Evolutionary conservation across 1,140 invertebrate genomes (phyloP).

Genomic region (Atopsyche davidsoni): DNA sequence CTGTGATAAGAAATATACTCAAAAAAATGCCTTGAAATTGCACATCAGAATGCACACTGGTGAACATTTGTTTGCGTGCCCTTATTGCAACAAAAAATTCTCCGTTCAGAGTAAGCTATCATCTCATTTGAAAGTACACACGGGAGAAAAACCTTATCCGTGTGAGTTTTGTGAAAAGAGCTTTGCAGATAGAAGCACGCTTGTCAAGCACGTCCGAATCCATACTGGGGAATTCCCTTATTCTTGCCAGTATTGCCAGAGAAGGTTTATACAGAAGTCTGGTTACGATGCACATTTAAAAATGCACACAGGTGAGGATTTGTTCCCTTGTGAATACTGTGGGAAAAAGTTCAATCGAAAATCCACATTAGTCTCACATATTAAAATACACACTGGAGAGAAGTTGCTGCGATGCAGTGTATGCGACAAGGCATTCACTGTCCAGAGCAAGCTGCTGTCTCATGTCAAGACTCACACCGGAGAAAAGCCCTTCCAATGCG

Average conservation of each 20-base stretch:
- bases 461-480: conserved; percentile 60
- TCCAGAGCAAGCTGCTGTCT: conserved; percentile 46
- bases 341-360: conserved; percentile 27
- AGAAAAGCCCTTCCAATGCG: conserved; percentile 57
- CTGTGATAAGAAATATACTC: conserved; percentile 22
- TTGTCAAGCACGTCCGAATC: conserved; percentile 25
- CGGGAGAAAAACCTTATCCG: conserved; percentile 17
- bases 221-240: conserved; percentile 21
- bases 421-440: conserved; percentile 35
- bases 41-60: conserved; percentile 24
- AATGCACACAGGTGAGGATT: conserved; percentile 22
- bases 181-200: conserved; percentile 21
- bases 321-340: conserved; percentile 25
- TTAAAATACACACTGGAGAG: conserved; percentile 27
- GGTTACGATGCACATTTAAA: conserved; percentile 26
- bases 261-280: conserved; percentile 25
- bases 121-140: conserved; percentile 20
- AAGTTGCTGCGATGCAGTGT: conserved; percentile 12
- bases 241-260: conserved; percentile 24
- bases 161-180: conserved; percentile 18
- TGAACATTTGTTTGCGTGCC: conserved; percentile 17
- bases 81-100: conserved; percentile 22
- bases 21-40: conserved; percentile 22
- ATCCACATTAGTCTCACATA: conserved; percentile 23
- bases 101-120: conserved; percentile 16